phyloP scores from a whole-genome alignment of 2,113 vertebrate genomes.

The Cyanoramphus novaezelandiae region DNA sequence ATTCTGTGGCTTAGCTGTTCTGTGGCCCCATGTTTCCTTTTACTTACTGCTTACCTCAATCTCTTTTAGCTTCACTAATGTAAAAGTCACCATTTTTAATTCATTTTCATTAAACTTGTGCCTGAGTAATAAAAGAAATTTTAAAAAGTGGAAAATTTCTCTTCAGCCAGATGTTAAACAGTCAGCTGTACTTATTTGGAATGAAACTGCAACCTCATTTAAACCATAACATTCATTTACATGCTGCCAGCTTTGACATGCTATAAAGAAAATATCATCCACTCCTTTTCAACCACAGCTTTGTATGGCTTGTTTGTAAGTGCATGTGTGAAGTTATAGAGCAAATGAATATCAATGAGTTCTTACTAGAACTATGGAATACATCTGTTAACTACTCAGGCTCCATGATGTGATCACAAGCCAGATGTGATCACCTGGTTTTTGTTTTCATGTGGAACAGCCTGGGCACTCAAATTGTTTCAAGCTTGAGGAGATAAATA shows the following conservation, averaged over 20 bases:
- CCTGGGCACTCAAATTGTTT: background rate
- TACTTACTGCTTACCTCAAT: background rate
- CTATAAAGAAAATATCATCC: background rate
- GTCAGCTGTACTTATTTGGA: background rate
- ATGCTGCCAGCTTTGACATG: background rate
- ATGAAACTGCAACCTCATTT: conserved; percentile 1
- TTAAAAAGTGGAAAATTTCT: background rate
- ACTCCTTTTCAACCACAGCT: background rate
- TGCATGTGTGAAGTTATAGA: background rate
- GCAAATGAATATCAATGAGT: background rate
- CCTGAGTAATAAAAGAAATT: background rate
- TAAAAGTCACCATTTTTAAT: background rate
- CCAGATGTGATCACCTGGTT: background rate
- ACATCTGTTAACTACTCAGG: accelerated
- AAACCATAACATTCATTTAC: conserved; percentile 10
- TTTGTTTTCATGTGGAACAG: background rate
- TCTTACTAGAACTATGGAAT: background rate
- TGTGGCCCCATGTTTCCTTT: background rate
- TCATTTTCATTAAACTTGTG: background rate
- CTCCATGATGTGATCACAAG: background rate
- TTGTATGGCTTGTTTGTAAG: background rate
- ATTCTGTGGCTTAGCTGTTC: background rate
- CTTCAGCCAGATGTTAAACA: background rate
- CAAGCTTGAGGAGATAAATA: background rate
- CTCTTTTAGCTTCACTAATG: background rate